phyloP scores from a whole-genome alignment of 2,113 vertebrate species.

The Pimephales promelas region DNA sequence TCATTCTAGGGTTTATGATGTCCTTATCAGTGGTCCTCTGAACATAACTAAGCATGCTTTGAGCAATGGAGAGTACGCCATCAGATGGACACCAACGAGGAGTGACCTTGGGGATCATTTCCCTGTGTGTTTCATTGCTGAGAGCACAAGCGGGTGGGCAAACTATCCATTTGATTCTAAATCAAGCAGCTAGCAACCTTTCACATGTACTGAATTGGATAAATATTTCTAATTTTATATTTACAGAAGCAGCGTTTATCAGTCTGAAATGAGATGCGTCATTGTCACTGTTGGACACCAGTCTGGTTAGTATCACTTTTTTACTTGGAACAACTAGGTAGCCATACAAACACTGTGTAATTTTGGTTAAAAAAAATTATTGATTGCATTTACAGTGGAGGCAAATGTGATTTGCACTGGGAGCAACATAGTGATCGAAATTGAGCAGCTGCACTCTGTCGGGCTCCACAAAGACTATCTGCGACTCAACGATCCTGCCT shows the following conservation, averaged over 20 bases:
- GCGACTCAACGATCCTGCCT: slow-evolving; percentile 57
- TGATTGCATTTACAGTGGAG: slow-evolving; percentile 5
- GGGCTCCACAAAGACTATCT: slow-evolving; percentile 56
- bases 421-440: slow-evolving; percentile 16
- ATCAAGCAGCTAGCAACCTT: neutral
- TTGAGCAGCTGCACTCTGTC: slow-evolving; percentile 42
- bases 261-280: slow-evolving; percentile 59
- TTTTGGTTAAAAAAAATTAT: neutral
- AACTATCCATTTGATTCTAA: neutral
- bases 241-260: slow-evolving; percentile 32
- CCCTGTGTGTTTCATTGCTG: slow-evolving; percentile 56
- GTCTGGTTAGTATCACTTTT: slow-evolving; percentile 11
- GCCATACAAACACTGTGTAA: neutral
- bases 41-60: slow-evolving; percentile 50
- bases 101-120: slow-evolving; percentile 48
- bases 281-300: slow-evolving; percentile 32
- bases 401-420: slow-evolving; percentile 4
- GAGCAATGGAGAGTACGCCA: slow-evolving; percentile 26
- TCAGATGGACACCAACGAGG: slow-evolving; percentile 63
- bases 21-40: slow-evolving; percentile 61
- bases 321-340: neutral
- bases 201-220: neutral
- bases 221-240: neutral
- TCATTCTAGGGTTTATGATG: slow-evolving; percentile 46
- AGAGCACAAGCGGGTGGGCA: slow-evolving; percentile 40